Percentiles rank a stretch among this genome's conserved stretches.
phyloP scores from a whole-genome alignment of 2,888 invertebrate genomes.

The Theretra japonica region DNA sequence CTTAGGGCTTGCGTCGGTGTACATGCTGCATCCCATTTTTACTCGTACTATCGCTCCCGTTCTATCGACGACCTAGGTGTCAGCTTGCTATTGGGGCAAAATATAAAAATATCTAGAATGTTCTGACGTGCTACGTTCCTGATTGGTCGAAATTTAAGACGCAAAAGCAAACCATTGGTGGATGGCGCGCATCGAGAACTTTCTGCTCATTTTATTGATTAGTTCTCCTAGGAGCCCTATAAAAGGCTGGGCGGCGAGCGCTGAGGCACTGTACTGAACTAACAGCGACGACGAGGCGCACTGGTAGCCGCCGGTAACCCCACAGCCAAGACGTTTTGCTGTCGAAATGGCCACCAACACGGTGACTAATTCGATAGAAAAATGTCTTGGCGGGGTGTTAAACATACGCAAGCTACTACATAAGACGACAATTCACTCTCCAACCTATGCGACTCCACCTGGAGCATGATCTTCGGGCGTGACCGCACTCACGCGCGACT shows the following conservation, averaged over 20 bases:
- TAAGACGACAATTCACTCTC: not conserved
- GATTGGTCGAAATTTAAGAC: not conserved
- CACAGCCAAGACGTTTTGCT: slow-evolving; percentile 1
- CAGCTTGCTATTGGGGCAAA: not conserved
- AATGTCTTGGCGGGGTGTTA: not conserved
- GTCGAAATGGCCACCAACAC: not conserved
- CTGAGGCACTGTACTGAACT: not conserved
- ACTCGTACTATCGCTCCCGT: not conserved
- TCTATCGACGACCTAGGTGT: not conserved
- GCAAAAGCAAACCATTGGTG: slow-evolving; percentile 4
- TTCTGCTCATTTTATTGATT: not conserved
- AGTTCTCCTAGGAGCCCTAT: not conserved
- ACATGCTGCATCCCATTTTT: not conserved
- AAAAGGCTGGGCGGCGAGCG: not conserved
- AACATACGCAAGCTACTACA: not conserved
- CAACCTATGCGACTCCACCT: too few relatives aligned
- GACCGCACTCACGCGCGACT: too few relatives aligned
- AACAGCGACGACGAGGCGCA: not conserved
- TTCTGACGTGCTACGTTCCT: not conserved
- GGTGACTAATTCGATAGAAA: not conserved
- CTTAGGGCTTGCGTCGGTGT: not conserved
- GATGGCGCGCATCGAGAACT: not conserved
- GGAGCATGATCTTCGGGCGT: too few relatives aligned
- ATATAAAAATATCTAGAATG: not conserved
- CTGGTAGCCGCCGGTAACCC: not conserved